phyloP scores from a whole-genome alignment of 2,113 vertebrate species.

The Willisornis vidua region DNA sequence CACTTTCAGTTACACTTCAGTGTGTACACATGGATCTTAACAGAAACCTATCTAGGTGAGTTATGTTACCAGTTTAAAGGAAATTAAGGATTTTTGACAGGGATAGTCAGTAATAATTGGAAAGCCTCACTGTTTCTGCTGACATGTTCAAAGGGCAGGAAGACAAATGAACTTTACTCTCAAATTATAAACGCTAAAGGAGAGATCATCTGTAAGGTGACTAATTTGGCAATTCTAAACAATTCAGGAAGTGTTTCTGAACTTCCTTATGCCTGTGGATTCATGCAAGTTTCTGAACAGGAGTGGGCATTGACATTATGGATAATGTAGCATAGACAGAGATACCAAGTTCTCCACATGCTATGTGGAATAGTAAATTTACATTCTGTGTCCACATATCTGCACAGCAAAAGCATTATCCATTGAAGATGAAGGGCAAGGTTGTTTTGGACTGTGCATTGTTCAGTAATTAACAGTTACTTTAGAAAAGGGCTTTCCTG shows the following conservation, averaged over 20 bases:
- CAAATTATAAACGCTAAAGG: background rate
- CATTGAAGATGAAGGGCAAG: background rate
- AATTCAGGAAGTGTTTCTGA: background rate
- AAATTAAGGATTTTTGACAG: background rate
- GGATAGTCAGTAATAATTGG: background rate
- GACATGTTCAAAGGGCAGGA: background rate
- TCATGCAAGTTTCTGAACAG: background rate
- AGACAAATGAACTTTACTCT: background rate
- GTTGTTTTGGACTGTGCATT: background rate
- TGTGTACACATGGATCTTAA: background rate
- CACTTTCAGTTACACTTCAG: background rate
- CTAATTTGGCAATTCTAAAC: background rate
- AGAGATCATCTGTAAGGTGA: background rate
- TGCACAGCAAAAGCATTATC: background rate
- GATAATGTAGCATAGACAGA: background rate
- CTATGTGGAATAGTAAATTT: background rate
- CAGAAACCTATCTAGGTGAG: conserved; percentile 5
- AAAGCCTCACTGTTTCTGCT: background rate
- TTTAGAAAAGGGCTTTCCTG: background rate
- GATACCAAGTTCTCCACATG: background rate
- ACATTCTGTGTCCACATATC: background rate
- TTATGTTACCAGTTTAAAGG: background rate
- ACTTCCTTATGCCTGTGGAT: background rate
- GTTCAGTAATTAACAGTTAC: conserved; percentile 23
- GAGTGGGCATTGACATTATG: background rate